Conservation (phyloP, 1,140 invertebrate species). For the Teleopsis dalmanni region DNA sequence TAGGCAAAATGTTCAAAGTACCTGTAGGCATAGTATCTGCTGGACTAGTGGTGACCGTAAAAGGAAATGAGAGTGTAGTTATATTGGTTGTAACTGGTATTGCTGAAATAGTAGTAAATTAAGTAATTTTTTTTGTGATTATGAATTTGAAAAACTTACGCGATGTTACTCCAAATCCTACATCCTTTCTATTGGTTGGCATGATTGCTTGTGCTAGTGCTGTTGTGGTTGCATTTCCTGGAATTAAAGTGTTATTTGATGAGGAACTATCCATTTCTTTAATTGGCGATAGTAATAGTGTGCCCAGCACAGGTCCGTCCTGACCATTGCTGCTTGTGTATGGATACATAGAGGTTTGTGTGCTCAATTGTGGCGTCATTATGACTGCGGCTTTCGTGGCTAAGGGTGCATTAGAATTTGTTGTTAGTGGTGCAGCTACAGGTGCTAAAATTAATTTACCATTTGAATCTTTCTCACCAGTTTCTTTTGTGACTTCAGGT, state of each 20-base stretch:
- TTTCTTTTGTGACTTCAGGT: constrained; percentile 74
- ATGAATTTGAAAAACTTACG: constrained; percentile 10
- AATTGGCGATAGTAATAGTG: constrained; percentile 67
- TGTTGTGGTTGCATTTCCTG: constrained; percentile 46
- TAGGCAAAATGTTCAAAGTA: constrained; percentile 33
- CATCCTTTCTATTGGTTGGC: constrained; percentile 18
- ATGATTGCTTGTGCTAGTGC: constrained; percentile 35
- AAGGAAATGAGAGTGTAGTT: constrained; percentile 38
- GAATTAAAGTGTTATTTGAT: constrained; percentile 59
- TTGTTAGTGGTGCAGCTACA: background rate
- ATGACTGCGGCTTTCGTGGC: constrained; percentile 26
- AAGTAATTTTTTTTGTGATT: background rate
- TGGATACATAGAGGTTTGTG: constrained; percentile 51
- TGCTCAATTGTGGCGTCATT: constrained; percentile 45
- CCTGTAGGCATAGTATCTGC: constrained; percentile 28
- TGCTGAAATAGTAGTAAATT: constrained; percentile 11
- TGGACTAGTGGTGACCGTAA: constrained; percentile 28
- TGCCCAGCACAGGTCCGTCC: constrained; percentile 64
- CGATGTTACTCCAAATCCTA: constrained; percentile 15
- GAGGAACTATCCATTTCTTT: constrained; percentile 63
- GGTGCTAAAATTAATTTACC: constrained; percentile 38
- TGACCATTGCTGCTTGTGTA: constrained; percentile 53
- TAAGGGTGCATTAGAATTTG: constrained; percentile 4
- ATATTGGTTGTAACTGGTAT: constrained; percentile 28
- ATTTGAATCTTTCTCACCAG: constrained; percentile 60